Percentiles rank a stretch among this genome's conserved stretches.
Conservation (phyloP, 2,797 vertebrate genomes). For the Monodelphis domestica region DNA sequence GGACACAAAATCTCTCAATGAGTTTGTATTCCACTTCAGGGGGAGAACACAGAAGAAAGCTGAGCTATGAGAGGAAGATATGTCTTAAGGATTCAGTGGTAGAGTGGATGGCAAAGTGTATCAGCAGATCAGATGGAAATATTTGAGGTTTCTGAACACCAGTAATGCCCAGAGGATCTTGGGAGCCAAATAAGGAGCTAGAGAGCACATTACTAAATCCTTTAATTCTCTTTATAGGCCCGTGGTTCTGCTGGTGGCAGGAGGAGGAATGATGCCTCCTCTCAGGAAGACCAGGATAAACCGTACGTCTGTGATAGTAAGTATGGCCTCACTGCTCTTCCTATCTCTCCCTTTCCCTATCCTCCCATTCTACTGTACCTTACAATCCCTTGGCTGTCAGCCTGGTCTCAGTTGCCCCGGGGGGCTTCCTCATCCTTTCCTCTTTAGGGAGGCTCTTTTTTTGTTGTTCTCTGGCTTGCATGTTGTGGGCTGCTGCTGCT, state of each 20-base stretch:
- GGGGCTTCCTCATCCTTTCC: conserved; percentile 60
- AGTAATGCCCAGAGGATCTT: background rate
- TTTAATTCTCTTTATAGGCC: conserved; percentile 87
- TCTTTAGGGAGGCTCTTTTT: conserved; percentile 37
- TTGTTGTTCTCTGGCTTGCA: conserved; percentile 57
- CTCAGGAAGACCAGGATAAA: conserved; percentile 95
- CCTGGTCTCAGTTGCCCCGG: conserved; percentile 48
- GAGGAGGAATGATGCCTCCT: conserved; percentile 91
- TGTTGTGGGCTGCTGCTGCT: conserved; percentile 17
- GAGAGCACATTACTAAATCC: background rate
- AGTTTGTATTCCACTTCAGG: background rate
- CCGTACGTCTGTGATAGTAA: conserved; percentile 99
- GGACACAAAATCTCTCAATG: background rate
- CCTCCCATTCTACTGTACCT: conserved; percentile 20
- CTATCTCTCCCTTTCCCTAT: background rate
- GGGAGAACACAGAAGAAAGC: background rate
- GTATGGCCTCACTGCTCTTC: conserved; percentile 74
- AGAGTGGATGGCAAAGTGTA: background rate
- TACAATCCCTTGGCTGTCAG: conserved; percentile 54
- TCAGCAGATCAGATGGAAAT: background rate
- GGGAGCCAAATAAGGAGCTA: background rate
- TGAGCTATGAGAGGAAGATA: background rate
- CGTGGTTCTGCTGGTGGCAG: conserved; percentile 93
- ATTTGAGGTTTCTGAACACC: background rate
- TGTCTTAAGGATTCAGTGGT: background rate